Evolutionary conservation across 2,113 vertebrate genomes (phyloP), one percentile per base, ranked within the genome.

Genomic region (Emberiza fucata): DNA sequence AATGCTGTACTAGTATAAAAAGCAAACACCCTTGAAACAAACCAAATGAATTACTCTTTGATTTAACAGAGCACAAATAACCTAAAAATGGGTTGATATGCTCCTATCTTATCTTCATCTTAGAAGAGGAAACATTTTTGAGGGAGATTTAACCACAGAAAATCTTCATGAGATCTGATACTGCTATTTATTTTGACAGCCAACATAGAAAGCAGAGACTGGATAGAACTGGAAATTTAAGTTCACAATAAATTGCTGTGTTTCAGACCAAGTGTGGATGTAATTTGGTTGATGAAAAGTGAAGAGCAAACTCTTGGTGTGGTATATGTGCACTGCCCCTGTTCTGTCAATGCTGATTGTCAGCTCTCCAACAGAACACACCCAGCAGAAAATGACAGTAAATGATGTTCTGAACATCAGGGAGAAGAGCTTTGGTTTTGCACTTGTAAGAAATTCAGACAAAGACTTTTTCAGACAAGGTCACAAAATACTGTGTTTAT

Each of bases 1-100:
- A 94, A 92, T 65, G 64, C 42, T 17, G 48, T 80, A 92, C 73
- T 86, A 97, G 88, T 94, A 87, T 78, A 91, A 96, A 97, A 96
- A 96, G 39, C 45, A 78, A 85, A 94, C 42, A 75, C 22, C 21
- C 42, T 95, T 94, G 93, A 94, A 96, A 94, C 53, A 89, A 91
- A 88, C 90, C 71, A 64, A 94, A 96, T 71, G 2, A 29, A 88
- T 96, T 68, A 48, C 28, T 59, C 40, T 88, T 95, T 96, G 54
- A n/a, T 68, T 92, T 92, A 79, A 39, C 65, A 82, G 37, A 37
- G 15, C 15, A 77, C 24, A 65, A 71, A 63, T 51, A 86, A 72
- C 20, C 16, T 60, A 78, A 92, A 92, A 86, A 82, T 53, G 13
- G 5, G 2, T 56, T 84, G 8, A 31, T 33, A 50, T 11, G 11